Conservation (phyloP, 2,797 vertebrate genomes). For the Pelobates cultripes region DNA sequence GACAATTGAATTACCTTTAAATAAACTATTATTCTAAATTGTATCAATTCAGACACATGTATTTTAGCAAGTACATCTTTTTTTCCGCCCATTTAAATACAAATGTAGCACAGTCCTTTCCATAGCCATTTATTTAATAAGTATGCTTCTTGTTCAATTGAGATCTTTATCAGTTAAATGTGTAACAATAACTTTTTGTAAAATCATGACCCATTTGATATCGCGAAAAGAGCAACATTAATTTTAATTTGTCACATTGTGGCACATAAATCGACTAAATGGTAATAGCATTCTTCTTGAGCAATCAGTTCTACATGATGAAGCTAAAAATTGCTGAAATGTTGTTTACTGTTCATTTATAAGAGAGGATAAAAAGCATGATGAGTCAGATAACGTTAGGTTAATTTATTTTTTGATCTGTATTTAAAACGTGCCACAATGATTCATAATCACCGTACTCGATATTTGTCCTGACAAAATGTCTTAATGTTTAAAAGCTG, state of each 20-base stretch:
- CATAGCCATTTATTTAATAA: background rate
- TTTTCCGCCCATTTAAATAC: too few relatives aligned
- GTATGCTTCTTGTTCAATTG: conserved; percentile 48
- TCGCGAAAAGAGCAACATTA: conserved; percentile 75
- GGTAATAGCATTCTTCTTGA: conserved; percentile 78
- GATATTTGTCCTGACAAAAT: conserved; percentile 71
- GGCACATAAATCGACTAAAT: conserved; percentile 77
- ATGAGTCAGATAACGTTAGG: conserved; percentile 67
- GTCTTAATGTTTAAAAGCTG: conserved; percentile 62
- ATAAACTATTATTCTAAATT: too few relatives aligned
- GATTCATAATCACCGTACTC: conserved; percentile 72
- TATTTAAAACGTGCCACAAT: conserved; percentile 73
- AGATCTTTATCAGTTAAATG: conserved; percentile 65
- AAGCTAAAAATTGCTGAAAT: conserved; percentile 78
- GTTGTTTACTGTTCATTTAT: conserved; percentile 80
- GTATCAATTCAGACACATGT: too few relatives aligned
- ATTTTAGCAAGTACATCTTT: too few relatives aligned
- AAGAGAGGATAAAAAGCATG: conserved; percentile 61
- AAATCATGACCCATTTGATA: conserved; percentile 74
- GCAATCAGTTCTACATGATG: conserved; percentile 81
- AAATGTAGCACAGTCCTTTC: background rate
- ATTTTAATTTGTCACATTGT: conserved; percentile 79
- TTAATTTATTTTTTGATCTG: conserved; percentile 77
- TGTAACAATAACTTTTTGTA: conserved; percentile 64
- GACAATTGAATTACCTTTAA: too few relatives aligned